Evolutionary conservation across 2,888 invertebrate species (phyloP), one percentile per base, ranked within the genome.

Genomic region (Pristionchus maxplancki): DNA sequence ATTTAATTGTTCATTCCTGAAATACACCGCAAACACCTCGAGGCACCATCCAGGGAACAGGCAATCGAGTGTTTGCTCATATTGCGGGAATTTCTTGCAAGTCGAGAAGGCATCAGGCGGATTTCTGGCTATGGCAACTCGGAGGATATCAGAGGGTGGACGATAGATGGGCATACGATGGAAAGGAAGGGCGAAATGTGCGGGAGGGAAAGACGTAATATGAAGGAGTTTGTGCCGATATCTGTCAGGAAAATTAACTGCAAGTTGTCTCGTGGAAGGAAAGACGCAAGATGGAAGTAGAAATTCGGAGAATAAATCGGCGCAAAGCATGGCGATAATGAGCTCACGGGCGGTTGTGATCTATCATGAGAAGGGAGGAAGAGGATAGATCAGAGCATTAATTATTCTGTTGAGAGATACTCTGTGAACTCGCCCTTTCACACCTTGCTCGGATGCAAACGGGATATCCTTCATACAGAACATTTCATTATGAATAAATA

Each of bases 201-300:
- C n/a, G n/a, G n/a, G n/a, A n/a, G n/a, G 9, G 67, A 9, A 11
- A 28, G 67, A 31, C 67, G 64, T 91, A 3, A 91, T 92, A 85
- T 85, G 31, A 24, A 31, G 6, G 64, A 64, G 20, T n/a, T 58
- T 24, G 58, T 34, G 28, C 48, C 48, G 91, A 48, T 91, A 92
- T 58, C 88, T 34, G 8, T 78, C 88, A n/a, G 92, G 89, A 31
- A 88, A 92, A 37, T 34, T 20, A 24, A 34, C 31, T 17, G n/a
- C 82, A 89, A 62, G 5, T 34, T 71, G 11, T 28, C 74, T 78
- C 74, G 74, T 78, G 74, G 74, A 78, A 78, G 82, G 48, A n/a
- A n/a, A 53, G 82, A 82, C 31, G 53, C 17, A 53, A 24, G 15
- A 31, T 50, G 53, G 82, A 82, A 82, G 82, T 53, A 20, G 31